phyloP scores from a whole-genome alignment of 2,797 vertebrate genomes.

The Chelmon rostratus region DNA sequence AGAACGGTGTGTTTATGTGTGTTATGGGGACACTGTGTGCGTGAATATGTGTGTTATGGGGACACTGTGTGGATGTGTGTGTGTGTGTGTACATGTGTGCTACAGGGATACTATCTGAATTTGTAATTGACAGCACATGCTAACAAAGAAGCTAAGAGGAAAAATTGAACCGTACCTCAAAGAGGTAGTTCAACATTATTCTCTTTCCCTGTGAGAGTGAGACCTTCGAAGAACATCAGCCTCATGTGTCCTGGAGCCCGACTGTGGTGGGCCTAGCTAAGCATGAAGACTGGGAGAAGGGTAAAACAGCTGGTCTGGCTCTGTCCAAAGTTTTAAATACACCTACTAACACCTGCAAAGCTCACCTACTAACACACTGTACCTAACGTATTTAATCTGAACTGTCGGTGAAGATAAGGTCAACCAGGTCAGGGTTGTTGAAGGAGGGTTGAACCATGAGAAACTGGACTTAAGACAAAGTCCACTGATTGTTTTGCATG shows the following conservation, averaged over 20 bases:
- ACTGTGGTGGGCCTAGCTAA: not conserved
- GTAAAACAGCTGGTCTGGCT: too few relatives aligned
- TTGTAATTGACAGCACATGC: not conserved
- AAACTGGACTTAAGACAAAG: too few relatives aligned
- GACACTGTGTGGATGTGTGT: not conserved
- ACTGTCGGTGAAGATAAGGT: too few relatives aligned
- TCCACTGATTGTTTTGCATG: too few relatives aligned
- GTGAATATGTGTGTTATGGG: not conserved
- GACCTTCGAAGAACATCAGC: not conserved
- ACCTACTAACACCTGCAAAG: not conserved
- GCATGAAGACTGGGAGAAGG: not conserved
- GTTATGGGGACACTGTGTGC: not conserved
- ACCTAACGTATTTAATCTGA: too few relatives aligned
- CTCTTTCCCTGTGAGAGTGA: not conserved
- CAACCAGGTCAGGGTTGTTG: too few relatives aligned
- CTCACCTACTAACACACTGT: too few relatives aligned
- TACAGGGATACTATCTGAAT: not conserved
- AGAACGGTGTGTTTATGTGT: not conserved
- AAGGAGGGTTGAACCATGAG: too few relatives aligned
- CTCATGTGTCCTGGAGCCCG: not conserved
- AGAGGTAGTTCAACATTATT: not conserved
- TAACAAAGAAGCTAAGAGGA: slow-evolving; percentile 7
- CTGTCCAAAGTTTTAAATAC: not conserved
- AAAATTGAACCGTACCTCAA: not conserved
- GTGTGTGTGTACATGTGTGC: not conserved